Base-by-base conservation (phyloP, 2,888 invertebrate species). In the Spialia ferax region DNA sequence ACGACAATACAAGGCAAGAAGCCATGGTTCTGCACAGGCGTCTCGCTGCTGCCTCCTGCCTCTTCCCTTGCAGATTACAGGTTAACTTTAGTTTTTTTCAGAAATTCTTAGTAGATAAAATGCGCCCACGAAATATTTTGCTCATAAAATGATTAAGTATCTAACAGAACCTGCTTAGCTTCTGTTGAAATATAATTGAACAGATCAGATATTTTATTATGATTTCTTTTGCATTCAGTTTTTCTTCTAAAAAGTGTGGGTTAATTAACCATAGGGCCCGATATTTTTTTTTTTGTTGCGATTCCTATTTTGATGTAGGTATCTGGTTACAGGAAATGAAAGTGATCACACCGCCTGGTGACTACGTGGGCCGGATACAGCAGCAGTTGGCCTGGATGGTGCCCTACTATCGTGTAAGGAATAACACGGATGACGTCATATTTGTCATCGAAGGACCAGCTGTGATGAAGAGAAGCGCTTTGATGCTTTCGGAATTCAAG, bases 1-100 rank as follows among this genome's bases (percentile, higher is more conserved):
- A 97, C 71, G 98, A 99, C 86, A 96, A 96, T 82, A 96, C 96
- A n/a, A 95, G 97, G 71, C 97, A 97, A 79, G 97, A 97, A 84
- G 97, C 97, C 0, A 94, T 98, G 81, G 95, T 96, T 69, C 91
- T 99, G 54, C 87, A 94, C 70, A 94, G 97, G 72, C 94, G 96
- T 54, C 89, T 97, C 0, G 96, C 97, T 0, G 95, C 96, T 62
- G 95, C 96, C 0, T 94, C 95, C 0, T 96, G 96, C 72, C 95
- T 95, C 75, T 97, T 96, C 79, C 96, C 96, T 70, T 96, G 96
- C 77, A 95, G 95, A 80, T 87, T 97, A 71, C 97, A 97, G 95
- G 96, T 95, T 72, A 62, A 63, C 11, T 20, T 26, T 26, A 26
- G 2, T 26, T 26, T 26, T 4, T 26, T 26, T n/a, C n/a, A n/a